Evolutionary conservation across 2,888 invertebrate genomes (phyloP), one percentile per base, ranked within the genome.

Genomic region (Laspeyria flexula): DNA sequence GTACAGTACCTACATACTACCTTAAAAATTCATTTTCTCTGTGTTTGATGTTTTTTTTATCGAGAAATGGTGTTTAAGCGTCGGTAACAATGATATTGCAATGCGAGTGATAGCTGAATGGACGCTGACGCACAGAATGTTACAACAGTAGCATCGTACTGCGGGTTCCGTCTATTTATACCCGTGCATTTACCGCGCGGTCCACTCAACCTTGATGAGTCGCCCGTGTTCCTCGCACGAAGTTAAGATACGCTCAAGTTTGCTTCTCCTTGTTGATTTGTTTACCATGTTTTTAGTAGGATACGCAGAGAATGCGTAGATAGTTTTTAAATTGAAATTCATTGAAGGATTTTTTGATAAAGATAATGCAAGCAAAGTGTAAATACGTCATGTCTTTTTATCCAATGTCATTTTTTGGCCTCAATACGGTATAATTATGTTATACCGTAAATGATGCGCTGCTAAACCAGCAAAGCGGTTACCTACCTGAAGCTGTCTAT

Each of bases 81-180:
- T n/a, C n/a, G n/a, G n/a, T n/a, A n/a, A n/a, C n/a, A 52, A 34
- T 59, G 46, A 54, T 64, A 46, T 53, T 57, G 54, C 60, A 51
- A 54, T 53, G 23, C 12, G 49, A 50, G 42, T 66, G 71, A 68
- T 72, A 74, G 66, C 60, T 75, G 73, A 77, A 73, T 78, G 71
- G 55, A 43, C 40, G 51, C 65, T 73, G 78, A 68, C 67, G 70
- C 70, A 68, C 55, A 45, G 55, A 53, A 65, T 65, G 68, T 61
- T 61, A 76, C 73, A 71, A 66, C 65, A 74, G 71, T 76, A 67
- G 73, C 77, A 82, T 73, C 79, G 77, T 77, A 81, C 64, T 58
- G 60, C 70, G 65, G 70, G 65, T 77, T 71, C 69, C 66, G 65
- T 81, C 88, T 89, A 90, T 88, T 87, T 85, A 87, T 88, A 90